Conservation (phyloP, 1,140 invertebrate species). For the Drosophila sp. region DNA sequence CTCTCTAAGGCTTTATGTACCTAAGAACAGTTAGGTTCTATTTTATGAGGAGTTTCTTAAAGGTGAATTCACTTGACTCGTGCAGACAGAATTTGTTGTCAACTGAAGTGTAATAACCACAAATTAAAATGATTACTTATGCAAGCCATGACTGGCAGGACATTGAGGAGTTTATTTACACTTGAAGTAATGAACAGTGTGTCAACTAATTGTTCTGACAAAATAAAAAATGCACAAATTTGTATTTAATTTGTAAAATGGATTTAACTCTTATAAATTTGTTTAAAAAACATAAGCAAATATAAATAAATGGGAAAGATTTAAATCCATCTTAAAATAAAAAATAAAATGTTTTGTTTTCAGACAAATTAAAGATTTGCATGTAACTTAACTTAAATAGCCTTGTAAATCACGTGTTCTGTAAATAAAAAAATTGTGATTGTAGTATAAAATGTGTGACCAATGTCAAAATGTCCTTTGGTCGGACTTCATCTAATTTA, state of each 20-base stretch:
- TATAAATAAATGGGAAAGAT: no score
- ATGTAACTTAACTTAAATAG: no score
- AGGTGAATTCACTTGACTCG: slow-evolving; percentile 10
- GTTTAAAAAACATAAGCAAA: no score
- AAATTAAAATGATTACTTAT: slow-evolving; percentile 5
- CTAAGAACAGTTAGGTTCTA: slow-evolving; percentile 1
- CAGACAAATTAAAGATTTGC: no score
- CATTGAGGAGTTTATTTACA: background rate
- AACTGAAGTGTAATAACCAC: background rate
- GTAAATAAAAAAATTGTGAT: background rate
- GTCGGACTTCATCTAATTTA: slow-evolving; percentile 65
- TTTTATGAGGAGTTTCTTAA: slow-evolving; percentile 4
- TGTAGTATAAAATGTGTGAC: slow-evolving; percentile 14
- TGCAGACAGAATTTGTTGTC: background rate
- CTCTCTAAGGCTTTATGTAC: background rate
- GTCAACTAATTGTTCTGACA: no score
- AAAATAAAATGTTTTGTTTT: no score
- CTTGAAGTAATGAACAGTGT: background rate
- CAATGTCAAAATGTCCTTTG: slow-evolving; percentile 41
- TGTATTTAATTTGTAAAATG: no score
- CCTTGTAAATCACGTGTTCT: background rate
- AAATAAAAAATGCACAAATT: no score
- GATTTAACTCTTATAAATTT: no score
- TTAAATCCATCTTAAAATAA: no score
- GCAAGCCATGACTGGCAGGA: background rate